Base-by-base conservation (phyloP, 2,888 invertebrate species). In the Trichopoda pennipes region DNA sequence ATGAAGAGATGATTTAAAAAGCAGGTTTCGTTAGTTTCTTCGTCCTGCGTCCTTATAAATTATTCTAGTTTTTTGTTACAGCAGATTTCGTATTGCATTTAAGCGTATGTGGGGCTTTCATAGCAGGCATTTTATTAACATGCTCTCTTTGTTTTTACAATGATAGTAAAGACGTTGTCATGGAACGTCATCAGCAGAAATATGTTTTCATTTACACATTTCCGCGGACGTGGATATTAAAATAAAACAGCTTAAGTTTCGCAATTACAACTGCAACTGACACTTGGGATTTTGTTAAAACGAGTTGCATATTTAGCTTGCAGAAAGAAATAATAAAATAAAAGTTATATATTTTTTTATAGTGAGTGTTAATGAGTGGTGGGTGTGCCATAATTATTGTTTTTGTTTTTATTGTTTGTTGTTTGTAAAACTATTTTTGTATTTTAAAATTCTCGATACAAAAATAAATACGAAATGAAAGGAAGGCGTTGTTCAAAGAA, bases 371-470 rank as follows among this genome's bases (percentile, higher is more conserved):
- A 42, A 60, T 78, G 78, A 78, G 44, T 58, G 17, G 70, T 78
- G 78, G 78, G 78, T 78, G 78, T 72, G 78, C 44, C 70, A 64
- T 58, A 49, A 16, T 78, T 55, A 3, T n/a, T 47, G 8, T 42
- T 69, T 2, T 32, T 68, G 10, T 38, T 73, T 35, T 32, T 72
- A 10, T 49, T 56, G n/a, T n/a, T n/a, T n/a, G n/a, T n/a, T n/a
- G n/a, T n/a, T n/a, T n/a, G n/a, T 17, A 16, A 55, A 55, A 66
- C 51, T 17, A 7, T 51, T 23, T 17, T 49, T 32, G 9, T 68
- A 23, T 49, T 51, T 51, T 66, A 19, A 16, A 55, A 44, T 64
- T 74, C 21, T 64, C 35, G 23, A 4, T 38, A 56, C 21, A 64
- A 21, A 75, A 44, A 35, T 21, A 53, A 53, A 17, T 49, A 49